Evolutionary conservation across 2,113 vertebrate genomes (phyloP).

Genomic region (Sardina pilchardus): DNA sequence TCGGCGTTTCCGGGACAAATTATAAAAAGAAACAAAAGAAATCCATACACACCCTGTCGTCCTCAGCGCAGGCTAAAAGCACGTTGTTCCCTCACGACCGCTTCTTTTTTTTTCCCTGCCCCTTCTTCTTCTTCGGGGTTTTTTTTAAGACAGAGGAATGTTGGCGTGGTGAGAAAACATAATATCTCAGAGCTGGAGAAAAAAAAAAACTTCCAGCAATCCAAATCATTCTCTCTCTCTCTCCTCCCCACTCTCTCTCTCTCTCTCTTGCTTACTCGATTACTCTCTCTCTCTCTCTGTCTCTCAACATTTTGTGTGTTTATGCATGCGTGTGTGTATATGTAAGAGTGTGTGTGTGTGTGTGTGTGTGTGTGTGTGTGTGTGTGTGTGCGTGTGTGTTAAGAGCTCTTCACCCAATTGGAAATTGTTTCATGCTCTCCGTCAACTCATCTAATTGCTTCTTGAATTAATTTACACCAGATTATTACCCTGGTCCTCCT

Average conservation of each 20-base stretch:
- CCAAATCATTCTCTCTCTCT: conserved; percentile 3
- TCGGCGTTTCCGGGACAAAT: conserved; percentile 97
- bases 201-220: conserved; percentile 16
- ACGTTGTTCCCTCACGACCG: neutral
- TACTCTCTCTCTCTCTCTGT: neutral
- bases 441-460: neutral
- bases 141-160: conserved; percentile 36
- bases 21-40: conserved; percentile 99
- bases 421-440: conserved; percentile 7
- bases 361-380: neutral
- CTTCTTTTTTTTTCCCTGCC: neutral
- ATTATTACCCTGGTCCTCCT: conserved; percentile 21
- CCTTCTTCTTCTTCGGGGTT: neutral
- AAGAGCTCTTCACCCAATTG: conserved; percentile 9
- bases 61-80: conserved; percentile 29
- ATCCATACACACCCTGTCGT: conserved; percentile 75
- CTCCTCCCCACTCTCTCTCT: neutral
- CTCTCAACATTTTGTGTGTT: neutral
- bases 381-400: neutral
- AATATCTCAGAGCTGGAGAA: conserved; percentile 10
- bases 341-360: neutral
- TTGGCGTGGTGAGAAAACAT: conserved; percentile 38
- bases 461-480: conserved; percentile 3
- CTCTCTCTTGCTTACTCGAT: neutral
- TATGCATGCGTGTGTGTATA: neutral